A percentile compares a stretch with the other conserved stretches of the same genome.
phyloP scores from a whole-genome alignment of 2,888 invertebrate species.

The Arrhopalites spinosus region DNA sequence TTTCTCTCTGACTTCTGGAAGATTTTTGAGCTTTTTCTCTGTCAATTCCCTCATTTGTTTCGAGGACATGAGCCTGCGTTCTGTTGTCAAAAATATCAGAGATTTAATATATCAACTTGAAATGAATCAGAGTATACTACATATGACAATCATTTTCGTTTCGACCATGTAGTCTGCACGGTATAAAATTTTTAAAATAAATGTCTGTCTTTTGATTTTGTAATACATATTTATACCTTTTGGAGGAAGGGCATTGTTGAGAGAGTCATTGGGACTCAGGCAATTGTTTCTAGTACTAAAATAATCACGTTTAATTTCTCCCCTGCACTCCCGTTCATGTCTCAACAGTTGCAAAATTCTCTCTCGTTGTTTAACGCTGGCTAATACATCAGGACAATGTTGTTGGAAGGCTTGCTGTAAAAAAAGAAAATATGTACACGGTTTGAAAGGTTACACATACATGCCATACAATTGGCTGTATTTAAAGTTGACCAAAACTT shows the following conservation, averaged over 20 bases:
- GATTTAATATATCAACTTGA: background rate
- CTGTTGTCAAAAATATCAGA: constrained; percentile 20
- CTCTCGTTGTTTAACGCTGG: constrained; percentile 65
- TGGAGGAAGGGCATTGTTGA: constrained; percentile 39
- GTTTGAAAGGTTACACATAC: background rate
- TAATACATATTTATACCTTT: constrained; percentile 35
- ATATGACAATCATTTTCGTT: background rate
- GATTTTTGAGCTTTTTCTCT: constrained; percentile 68
- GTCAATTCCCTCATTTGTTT: constrained; percentile 68
- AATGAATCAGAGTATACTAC: constrained; percentile 2
- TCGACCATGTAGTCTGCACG: no score
- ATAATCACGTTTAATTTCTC: constrained; percentile 60
- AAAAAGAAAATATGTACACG: background rate
- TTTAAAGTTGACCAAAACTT: no score
- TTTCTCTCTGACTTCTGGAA: constrained; percentile 74
- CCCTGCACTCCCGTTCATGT: constrained; percentile 61
- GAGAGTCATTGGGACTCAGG: constrained; percentile 25
- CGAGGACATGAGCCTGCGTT: constrained; percentile 60
- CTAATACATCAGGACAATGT: constrained; percentile 74
- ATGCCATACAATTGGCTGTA: no score
- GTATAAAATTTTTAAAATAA: constrained; percentile 1
- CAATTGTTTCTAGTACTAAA: constrained; percentile 35
- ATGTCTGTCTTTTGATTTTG: background rate
- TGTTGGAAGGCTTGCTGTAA: constrained; percentile 72
- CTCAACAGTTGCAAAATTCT: constrained; percentile 63